Conservation (phyloP, 2,797 vertebrate genomes). For the Momotus momota region DNA sequence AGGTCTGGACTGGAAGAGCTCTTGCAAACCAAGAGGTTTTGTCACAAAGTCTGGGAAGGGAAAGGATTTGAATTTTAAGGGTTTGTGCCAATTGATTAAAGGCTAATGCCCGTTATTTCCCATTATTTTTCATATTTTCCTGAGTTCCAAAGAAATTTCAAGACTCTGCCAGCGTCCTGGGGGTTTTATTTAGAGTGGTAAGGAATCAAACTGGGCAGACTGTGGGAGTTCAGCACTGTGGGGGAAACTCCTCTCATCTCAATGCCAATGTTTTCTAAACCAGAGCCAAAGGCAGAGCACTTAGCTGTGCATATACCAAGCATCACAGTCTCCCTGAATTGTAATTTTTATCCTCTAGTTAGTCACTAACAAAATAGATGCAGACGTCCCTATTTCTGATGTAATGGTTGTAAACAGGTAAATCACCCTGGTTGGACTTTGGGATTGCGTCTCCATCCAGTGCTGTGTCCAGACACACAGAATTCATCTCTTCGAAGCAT, state of each 20-base stretch:
- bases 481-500: background rate
- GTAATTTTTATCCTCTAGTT: background rate
- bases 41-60: background rate
- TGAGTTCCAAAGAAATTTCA: background rate
- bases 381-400: background rate
- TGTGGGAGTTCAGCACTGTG: background rate
- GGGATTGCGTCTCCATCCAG: background rate
- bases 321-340: background rate
- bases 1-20: background rate
- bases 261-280: conserved; percentile 38
- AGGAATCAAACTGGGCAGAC: conserved; percentile 52
- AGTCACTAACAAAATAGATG: background rate
- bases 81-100: background rate
- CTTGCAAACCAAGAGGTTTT: background rate
- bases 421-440: background rate
- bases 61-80: background rate
- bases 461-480: background rate
- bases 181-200: conserved; percentile 47
- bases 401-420: background rate
- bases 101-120: background rate
- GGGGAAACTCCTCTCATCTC: conserved; percentile 10
- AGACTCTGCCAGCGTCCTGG: conserved; percentile 24
- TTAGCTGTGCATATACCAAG: background rate
- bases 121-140: background rate
- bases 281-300: conserved; percentile 34